Evolutionary conservation across 1,140 invertebrate species (phyloP), one percentile per base, ranked within the genome.

Genomic region (Luehdorfia chinensis): DNA sequence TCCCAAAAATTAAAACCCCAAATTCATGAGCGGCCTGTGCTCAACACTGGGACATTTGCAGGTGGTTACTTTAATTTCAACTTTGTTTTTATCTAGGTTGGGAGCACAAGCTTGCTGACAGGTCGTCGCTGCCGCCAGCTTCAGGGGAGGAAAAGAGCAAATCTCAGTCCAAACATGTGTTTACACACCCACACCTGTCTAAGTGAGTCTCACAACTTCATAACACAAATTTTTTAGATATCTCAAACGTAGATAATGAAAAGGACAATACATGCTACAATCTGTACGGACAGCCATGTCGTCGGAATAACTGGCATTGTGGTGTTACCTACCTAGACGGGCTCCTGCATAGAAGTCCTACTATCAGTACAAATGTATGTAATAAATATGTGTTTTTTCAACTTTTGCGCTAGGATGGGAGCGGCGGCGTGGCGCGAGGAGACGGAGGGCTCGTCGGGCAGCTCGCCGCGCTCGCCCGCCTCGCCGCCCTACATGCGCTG

Each of bases 401-500:
- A n/a, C n/a, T n/a, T n/a, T n/a, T n/a, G n/a, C n/a, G 11, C 1
- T 27, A 63, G 75, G 59, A 56, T 65, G 62, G 59, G 63, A 34
- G 64, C 64, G 72, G 64, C 64, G 72, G 67, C 66, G 53, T 75
- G 77, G 75, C 80, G 80, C 62, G 69, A 70, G 73, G 73, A 83
- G 75, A 79, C 80, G 73, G 75, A 84, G 50, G 75, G 76, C 33
- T 83, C 80, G 55, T 77, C 78, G 55, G 80, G 73, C 45, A 84
- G 78, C 64, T 80, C 78, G 36, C 72, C 68, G 61, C 72, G 71
- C 52, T 76, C 75, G 67, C 75, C 78, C 65, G 88, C 90, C 76
- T 91, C 92, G 62, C 90, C 94, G 51, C 94, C 94, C 46, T 96
- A 94, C 84, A 87, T 96, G 56, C 92, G 93, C 74, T 98, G 96